A percentile compares a stretch with the other conserved stretches of the same genome.
phyloP scores from a whole-genome alignment of 2,113 vertebrate species.

The Orycteropus afer region DNA sequence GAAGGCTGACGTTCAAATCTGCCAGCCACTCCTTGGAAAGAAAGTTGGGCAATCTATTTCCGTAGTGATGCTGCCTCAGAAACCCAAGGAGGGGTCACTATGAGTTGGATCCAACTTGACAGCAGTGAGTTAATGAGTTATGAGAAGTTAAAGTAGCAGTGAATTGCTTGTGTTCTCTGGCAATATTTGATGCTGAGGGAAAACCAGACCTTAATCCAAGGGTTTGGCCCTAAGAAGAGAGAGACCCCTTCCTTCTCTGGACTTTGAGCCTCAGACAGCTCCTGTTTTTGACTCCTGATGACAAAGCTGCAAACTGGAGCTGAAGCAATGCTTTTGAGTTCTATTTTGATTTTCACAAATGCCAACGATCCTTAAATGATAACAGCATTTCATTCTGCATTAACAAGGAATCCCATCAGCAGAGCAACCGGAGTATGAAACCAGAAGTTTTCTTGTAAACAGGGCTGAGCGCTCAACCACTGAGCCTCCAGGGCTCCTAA shows the following conservation, averaged over 20 bases:
- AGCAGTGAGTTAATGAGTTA: too few species aligned
- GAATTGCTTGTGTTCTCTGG: background rate
- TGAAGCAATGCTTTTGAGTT: background rate
- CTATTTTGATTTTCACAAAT: background rate
- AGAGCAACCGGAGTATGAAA: slow-evolving; percentile 33
- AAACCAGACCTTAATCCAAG: background rate
- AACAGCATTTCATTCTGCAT: background rate
- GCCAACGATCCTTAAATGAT: slow-evolving; percentile 46
- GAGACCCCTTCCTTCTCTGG: background rate
- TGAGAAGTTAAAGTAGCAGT: background rate
- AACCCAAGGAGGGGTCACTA: too few species aligned
- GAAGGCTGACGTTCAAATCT: too few species aligned
- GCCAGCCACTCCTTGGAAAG: too few species aligned
- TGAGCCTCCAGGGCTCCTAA: background rate
- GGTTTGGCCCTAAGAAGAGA: background rate
- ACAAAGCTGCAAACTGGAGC: background rate
- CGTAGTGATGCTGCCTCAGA: too few species aligned
- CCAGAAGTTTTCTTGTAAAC: background rate
- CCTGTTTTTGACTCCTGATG: background rate
- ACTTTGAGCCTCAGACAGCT: background rate
- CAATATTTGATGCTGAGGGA: background rate
- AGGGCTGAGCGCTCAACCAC: background rate
- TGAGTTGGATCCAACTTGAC: too few species aligned
- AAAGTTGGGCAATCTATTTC: too few species aligned
- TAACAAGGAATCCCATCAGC: slow-evolving; percentile 2